These are phyloP conservation scores for Panagrolaimus sp. DNA, from an alignment of 1,140 invertebrate species.

Conservation along the genomic window DNA sequence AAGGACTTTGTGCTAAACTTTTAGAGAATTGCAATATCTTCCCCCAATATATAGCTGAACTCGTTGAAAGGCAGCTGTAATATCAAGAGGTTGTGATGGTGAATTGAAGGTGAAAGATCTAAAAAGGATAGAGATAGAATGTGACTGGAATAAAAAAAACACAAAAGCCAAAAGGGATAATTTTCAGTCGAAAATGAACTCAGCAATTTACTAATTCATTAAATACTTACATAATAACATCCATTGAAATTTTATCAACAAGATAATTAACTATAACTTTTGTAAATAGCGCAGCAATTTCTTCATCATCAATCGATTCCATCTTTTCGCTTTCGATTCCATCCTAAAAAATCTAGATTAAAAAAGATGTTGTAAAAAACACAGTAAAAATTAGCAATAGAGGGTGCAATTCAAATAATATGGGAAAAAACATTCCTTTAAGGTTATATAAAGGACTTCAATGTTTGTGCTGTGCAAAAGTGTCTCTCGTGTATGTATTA, in stretches of 20 bases:
- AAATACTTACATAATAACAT: constrained; percentile 38
- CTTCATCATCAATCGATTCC: constrained; percentile 13
- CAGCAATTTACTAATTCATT: no score
- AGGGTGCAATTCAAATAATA: no score
- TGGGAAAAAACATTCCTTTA: no score
- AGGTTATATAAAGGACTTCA: no score
- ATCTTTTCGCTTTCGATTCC: constrained; percentile 23
- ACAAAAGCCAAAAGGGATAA: no score
- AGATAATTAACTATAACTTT: constrained; percentile 39
- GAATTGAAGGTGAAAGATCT: constrained; percentile 29
- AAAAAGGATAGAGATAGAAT: no score
- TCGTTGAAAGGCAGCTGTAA: constrained; percentile 36
- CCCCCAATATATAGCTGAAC: constrained; percentile 50
- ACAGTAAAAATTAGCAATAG: no score
- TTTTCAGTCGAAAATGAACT: no score
- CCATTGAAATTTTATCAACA: constrained; percentile 20
- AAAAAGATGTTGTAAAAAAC: no score
- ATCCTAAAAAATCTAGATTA: constrained; percentile 36
- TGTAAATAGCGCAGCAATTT: constrained; percentile 21
- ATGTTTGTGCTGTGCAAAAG: no score
- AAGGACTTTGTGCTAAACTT: constrained; percentile 49
- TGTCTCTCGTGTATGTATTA: no score
- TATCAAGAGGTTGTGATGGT: constrained; percentile 17
- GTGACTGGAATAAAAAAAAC: no score
- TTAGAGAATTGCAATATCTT: constrained; percentile 55